These are phyloP conservation scores for Dicrurus megarhynchus DNA, from an alignment of 2,113 vertebrate species.

Conservation along the genomic window DNA sequence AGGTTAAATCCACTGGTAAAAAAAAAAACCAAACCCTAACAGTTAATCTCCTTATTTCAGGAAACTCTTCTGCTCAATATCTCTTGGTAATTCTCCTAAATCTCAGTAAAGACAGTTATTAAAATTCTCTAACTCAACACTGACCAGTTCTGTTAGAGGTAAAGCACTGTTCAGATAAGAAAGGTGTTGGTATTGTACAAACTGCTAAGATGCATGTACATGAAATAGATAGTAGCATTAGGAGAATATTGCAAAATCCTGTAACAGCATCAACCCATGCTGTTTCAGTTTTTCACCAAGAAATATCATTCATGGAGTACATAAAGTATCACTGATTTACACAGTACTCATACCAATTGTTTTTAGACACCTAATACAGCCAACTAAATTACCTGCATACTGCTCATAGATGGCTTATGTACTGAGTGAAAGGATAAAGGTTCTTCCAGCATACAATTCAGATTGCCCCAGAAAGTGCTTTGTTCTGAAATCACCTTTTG, in stretches of 20 bases:
- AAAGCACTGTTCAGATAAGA: background rate
- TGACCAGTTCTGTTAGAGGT: background rate
- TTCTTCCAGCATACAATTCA: background rate
- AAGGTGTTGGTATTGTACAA: background rate
- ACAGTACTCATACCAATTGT: background rate
- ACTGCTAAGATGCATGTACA: background rate
- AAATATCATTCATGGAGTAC: background rate
- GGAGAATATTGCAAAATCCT: background rate
- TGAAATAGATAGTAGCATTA: background rate
- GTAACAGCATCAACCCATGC: background rate
- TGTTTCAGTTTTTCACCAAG: background rate
- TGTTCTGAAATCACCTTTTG: background rate
- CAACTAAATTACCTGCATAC: background rate
- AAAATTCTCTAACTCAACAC: background rate
- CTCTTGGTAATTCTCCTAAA: background rate
- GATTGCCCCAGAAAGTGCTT: background rate
- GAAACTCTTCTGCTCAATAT: background rate
- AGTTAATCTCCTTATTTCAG: background rate
- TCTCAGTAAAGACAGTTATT: background rate
- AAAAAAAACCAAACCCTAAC: background rate
- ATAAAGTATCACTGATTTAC: background rate
- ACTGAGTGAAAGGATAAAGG: background rate
- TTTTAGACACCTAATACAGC: background rate
- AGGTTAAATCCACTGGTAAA: background rate
- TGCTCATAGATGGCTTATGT: background rate